Conservation (phyloP, 2,797 vertebrate genomes). For the Spatula versicolor region DNA sequence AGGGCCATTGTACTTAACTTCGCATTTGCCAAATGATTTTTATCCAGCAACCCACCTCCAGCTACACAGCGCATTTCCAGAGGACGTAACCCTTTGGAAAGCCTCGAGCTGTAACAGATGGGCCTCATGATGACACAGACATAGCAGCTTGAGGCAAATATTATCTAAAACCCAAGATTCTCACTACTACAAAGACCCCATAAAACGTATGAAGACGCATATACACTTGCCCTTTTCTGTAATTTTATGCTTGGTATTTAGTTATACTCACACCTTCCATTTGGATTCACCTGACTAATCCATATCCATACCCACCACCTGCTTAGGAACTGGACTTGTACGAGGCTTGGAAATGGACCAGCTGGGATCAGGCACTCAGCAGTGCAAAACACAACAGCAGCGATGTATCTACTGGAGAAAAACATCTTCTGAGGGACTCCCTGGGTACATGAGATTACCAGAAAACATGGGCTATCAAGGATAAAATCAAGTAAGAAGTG, state of each 20-base stretch:
- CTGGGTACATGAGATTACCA: not conserved
- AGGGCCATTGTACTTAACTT: not conserved
- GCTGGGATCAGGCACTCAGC: not conserved
- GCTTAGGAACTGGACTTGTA: not conserved
- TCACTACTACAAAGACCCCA: not conserved
- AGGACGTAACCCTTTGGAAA: not conserved
- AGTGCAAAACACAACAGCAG: accelerated
- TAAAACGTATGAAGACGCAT: not conserved
- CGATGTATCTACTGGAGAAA: not conserved
- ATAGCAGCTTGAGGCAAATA: not conserved
- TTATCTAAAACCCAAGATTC: not conserved
- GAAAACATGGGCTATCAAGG: not conserved
- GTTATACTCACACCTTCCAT: not conserved
- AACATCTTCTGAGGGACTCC: not conserved
- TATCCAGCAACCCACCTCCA: not conserved
- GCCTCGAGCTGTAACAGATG: not conserved
- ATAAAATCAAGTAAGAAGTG: not conserved
- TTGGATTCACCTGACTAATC: not conserved
- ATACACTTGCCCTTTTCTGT: not conserved
- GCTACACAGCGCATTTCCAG: not conserved
- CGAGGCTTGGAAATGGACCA: not conserved
- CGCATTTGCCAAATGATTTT: not conserved
- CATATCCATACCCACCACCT: not conserved
- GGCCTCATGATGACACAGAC: not conserved
- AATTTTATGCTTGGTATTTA: not conserved